A percentile compares a stretch with the other conserved stretches of the same genome.
These are phyloP conservation scores for Dione juno DNA, from an alignment of 2,888 invertebrate genomes.

Conservation along the genomic window DNA sequence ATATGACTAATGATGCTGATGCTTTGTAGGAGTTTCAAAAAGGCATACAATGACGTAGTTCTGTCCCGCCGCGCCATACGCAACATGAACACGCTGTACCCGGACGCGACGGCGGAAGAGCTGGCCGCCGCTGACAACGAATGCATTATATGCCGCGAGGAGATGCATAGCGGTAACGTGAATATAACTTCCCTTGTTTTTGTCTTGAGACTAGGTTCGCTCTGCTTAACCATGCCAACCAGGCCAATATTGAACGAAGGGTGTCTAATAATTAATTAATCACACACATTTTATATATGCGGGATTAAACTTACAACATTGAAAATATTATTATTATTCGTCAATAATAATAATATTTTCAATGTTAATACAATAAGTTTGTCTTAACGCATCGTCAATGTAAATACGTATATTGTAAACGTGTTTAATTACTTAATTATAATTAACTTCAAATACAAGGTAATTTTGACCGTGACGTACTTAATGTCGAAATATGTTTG, in stretches of 20 bases:
- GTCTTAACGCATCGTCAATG: not conserved
- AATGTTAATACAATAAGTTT: not conserved
- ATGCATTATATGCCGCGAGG: constrained; percentile 98
- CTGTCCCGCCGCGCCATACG: constrained; percentile 97
- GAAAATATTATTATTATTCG: no score
- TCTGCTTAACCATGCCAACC: no score
- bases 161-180: constrained; percentile 86
- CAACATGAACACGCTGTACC: constrained; percentile 99
- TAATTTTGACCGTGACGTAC: not conserved
- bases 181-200: no score
- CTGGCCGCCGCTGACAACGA: constrained; percentile 97
- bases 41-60: constrained; percentile 98
- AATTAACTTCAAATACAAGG: constrained; percentile 1
- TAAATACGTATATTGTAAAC: constrained; percentile 1
- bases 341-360: not conserved
- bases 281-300: no score
- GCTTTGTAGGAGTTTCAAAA: constrained; percentile 92
- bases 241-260: no score
- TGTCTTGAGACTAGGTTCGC: no score
- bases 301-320: no score
- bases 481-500: not conserved
- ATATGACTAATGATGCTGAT: not conserved
- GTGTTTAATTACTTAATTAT: constrained; percentile 5
- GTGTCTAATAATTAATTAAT: no score
- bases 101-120: constrained; percentile 97